Evolutionary conservation across 2,888 invertebrate species (phyloP), one percentile per base, ranked within the genome.

Genomic region (Euplexia lucipara): DNA sequence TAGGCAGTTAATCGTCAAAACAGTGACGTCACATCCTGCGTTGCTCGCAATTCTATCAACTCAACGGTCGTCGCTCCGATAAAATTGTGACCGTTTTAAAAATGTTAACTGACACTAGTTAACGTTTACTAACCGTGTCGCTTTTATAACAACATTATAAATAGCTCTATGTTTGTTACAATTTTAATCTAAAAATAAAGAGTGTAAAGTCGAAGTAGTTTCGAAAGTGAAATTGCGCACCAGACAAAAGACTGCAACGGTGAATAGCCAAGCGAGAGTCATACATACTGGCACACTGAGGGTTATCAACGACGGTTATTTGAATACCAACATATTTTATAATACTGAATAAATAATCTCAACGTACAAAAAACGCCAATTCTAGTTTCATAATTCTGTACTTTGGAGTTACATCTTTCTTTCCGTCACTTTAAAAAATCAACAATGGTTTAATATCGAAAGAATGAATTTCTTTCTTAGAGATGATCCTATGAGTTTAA

Each of bases 1-100:
- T 73, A 58, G 45, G 42, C 56, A 62, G 71, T 56, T 79, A 75
- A 79, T 74, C 67, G 54, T 70, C 49, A 52, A 78, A 75, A 51
- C 60, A 32, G 39, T 85, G 82, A 81, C 77, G 78, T 83, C 81
- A 85, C 47, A 77, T 82, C 83, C 79, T 79, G 70, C 39, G 49
- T 44, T 65, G 66, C 57, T 60, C 69, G 70, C 75, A 72, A 53
- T 70, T 73, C 71, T 60, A 79, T 75, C 72, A 70, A 67, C 51
- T 58, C 48, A 53, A 58, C 70, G 69, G 78, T 81, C 75, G 70
- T 71, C 79, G 78, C 73, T 75, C 66, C 66, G 67, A 76, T 73
- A 70, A 26, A 26, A 76, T 62, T 79, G 60, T 48, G 57, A 73
- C 69, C 70, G 61, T 78, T 78, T 74, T 68, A 72, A 76, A 69